Conservation (phyloP, 2,797 vertebrate genomes). For the Sebastiscus tertius region DNA sequence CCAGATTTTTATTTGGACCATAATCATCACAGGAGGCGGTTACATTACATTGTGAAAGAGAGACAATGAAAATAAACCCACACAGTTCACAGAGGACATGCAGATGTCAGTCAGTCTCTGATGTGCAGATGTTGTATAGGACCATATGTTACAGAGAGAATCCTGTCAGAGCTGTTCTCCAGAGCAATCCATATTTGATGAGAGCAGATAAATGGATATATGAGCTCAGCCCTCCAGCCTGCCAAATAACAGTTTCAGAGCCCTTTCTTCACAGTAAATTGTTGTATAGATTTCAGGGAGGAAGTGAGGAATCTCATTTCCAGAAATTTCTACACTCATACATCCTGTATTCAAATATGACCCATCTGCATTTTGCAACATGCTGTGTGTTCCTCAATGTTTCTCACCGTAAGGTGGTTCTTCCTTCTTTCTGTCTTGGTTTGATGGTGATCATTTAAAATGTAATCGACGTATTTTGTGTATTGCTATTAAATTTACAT, state of each 20-base stretch:
- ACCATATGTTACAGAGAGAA: constrained; percentile 19
- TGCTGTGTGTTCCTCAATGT: neutral
- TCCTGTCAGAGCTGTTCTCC: constrained; percentile 28
- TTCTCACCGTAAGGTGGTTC: neutral
- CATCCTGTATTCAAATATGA: neutral
- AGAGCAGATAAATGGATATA: constrained; percentile 38
- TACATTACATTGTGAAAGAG: neutral
- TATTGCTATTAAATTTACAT: neutral
- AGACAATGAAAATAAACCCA: constrained; percentile 22
- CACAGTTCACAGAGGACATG: constrained; percentile 14
- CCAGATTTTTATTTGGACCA: neutral
- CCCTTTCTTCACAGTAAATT: constrained; percentile 13
- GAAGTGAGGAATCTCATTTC: constrained; percentile 37
- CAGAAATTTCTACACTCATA: constrained; percentile 18
- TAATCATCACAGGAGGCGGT: neutral
- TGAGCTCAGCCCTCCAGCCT: constrained; percentile 34
- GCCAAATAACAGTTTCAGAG: constrained; percentile 32
- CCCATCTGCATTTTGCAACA: constrained; percentile 5
- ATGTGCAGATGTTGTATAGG: constrained; percentile 31
- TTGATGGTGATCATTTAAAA: neutral
- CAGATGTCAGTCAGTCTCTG: constrained; percentile 28
- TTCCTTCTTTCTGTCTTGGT: neutral
- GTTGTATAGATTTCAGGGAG: constrained; percentile 1
- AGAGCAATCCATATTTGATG: constrained; percentile 44
- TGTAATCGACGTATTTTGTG: neutral